Conservation (phyloP, 2,113 vertebrate species). For the Formicarius rufipectus region DNA sequence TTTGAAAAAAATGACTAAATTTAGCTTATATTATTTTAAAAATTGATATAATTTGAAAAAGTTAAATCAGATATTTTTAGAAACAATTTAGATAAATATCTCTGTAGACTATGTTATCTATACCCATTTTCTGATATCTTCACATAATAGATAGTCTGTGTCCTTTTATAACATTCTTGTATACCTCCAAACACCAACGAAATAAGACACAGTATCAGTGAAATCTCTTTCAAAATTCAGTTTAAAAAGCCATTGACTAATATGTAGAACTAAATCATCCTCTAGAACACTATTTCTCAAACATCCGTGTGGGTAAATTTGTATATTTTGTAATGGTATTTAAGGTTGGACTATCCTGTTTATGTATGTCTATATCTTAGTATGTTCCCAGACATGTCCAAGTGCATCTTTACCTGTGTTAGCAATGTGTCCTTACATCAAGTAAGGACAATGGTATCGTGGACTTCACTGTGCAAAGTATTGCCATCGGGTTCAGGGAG, state of each 20-base stretch:
- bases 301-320: not conserved
- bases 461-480: not conserved
- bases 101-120: not conserved
- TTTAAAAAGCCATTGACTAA: not conserved
- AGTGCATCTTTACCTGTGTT: not conserved
- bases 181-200: not conserved
- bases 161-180: not conserved
- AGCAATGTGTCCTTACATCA: accelerated
- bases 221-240: not conserved
- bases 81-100: not conserved
- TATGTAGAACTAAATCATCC: not conserved
- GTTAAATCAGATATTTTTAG: not conserved
- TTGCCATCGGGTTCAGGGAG: not conserved
- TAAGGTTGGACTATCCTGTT: not conserved
- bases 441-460: accelerated
- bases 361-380: not conserved
- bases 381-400: not conserved
- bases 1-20: not conserved
- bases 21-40: not conserved
- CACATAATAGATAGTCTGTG: not conserved
- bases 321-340: not conserved
- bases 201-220: not conserved
- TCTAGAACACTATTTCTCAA: not conserved
- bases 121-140: not conserved
- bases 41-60: accelerated